These are phyloP conservation scores for Hypothenemus hampei DNA, from an alignment of 1,140 invertebrate genomes.

Conservation along the genomic window DNA sequence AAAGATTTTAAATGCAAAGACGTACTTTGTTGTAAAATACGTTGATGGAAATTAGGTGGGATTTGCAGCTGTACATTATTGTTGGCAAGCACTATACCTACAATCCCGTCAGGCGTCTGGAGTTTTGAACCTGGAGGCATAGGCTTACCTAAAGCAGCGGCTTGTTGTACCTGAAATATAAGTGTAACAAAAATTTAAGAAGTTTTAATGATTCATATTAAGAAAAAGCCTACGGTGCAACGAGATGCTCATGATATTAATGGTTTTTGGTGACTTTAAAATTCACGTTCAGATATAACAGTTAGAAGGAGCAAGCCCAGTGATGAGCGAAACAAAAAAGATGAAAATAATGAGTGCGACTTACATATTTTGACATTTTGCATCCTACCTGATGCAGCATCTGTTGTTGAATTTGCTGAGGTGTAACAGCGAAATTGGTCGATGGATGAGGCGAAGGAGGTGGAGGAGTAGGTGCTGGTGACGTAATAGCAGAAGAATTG, in stretches of 20 bases:
- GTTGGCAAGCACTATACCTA: slow-evolving; percentile 60
- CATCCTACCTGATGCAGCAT: slow-evolving; percentile 44
- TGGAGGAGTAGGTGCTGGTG: slow-evolving; percentile 34
- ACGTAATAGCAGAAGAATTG: slow-evolving; percentile 16
- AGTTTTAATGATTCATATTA: too few relatives aligned
- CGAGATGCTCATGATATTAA: too few relatives aligned
- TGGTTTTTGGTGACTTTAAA: too few relatives aligned
- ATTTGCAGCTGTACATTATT: slow-evolving; percentile 59
- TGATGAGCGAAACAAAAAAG: slow-evolving; percentile 2
- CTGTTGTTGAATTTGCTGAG: slow-evolving; percentile 45
- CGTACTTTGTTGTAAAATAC: slow-evolving; percentile 35
- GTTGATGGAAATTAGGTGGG: slow-evolving; percentile 50
- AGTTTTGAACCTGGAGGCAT: slow-evolving; percentile 57
- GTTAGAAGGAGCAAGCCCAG: too few relatives aligned
- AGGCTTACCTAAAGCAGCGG: slow-evolving; percentile 55
- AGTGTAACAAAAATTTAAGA: too few relatives aligned
- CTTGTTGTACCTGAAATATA: slow-evolving; percentile 53
- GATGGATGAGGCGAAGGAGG: slow-evolving; percentile 20
- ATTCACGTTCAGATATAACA: too few relatives aligned
- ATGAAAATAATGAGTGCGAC: slow-evolving; percentile 21
- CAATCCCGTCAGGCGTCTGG: slow-evolving; percentile 57
- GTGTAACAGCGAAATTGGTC: slow-evolving; percentile 10
- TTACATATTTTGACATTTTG: slow-evolving; percentile 25
- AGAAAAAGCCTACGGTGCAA: too few relatives aligned
- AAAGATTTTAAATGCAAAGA: background rate